Evolutionary conservation across 2,888 invertebrate species (phyloP).

Genomic region (Plemyria rubiginata): DNA sequence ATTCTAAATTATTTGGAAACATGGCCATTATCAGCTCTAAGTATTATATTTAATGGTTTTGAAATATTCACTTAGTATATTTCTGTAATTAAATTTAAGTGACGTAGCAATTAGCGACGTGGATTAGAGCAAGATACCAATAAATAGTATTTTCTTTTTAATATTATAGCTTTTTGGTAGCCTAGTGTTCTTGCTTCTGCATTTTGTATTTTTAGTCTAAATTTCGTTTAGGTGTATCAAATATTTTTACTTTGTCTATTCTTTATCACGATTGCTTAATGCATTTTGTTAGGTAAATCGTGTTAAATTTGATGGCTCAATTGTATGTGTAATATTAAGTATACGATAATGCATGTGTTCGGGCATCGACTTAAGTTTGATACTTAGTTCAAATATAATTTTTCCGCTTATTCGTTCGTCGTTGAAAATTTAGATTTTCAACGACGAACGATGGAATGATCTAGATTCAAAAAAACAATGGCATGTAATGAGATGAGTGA

Average conservation of each 20-base stretch:
- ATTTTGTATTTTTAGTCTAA: constrained; percentile 53
- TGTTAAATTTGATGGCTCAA: constrained; percentile 76
- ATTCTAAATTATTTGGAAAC: neutral
- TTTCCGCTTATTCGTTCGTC: neutral
- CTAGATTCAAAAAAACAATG: neutral
- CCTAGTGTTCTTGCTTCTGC: constrained; percentile 68
- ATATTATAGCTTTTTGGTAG: constrained; percentile 52
- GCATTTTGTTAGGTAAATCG: constrained; percentile 63
- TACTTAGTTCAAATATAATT: neutral
- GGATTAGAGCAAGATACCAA: constrained; percentile 46
- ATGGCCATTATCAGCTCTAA: neutral
- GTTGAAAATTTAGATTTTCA: too few species aligned
- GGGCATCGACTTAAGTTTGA: constrained; percentile 58
- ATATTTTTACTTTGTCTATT: constrained; percentile 41
- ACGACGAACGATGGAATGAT: neutral
- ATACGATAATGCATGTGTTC: constrained; percentile 67
- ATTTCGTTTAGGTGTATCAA: neutral
- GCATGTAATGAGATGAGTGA: too few species aligned
- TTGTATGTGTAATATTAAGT: constrained; percentile 70
- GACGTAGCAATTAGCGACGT: constrained; percentile 76
- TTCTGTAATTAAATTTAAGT: constrained; percentile 37
- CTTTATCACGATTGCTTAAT: constrained; percentile 66
- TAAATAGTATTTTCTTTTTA: constrained; percentile 55
- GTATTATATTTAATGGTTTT: neutral
- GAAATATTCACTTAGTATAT: constrained; percentile 24